Evolutionary conservation across 1,140 invertebrate genomes (phyloP), one percentile per base, ranked within the genome.

Genomic region (Cydia splendana): DNA sequence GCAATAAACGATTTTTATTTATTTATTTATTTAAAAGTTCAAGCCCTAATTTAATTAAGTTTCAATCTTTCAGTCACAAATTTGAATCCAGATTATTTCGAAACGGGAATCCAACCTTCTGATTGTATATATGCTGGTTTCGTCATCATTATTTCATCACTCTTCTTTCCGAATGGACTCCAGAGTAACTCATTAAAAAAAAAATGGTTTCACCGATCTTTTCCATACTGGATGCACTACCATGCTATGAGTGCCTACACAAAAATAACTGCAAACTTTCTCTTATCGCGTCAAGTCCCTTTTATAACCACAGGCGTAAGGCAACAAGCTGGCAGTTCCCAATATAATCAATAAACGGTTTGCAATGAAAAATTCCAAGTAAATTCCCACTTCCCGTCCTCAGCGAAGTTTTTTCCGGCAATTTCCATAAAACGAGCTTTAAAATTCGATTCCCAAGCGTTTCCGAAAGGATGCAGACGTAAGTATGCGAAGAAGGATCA

Each of bases 381-480:
- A 69, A 69, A 69, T 38, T 69, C 15, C 30, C 65, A 69, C 65
- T 69, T 69, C 65, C 65, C n/a, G n/a, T 69, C 30, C 65, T 38
- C 15, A n/a, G 28, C 13, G 13, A 13, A 34, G 65, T 69, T 69
- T 69, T 69, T 69, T 69, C 65, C 65, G 65, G 65, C 65, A 69
- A 69, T 69, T 69, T 34, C 65, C 65, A 69, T 69, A 69, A 69
- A 69, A 69, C 65, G 65, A 7, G 65, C 65, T 69, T 38, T 69
- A 69, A 69, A 69, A 69, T 69, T 69, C 15, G 65, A 69, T 69
- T 69, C 65, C 65, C 65, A n/a, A 34, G 65, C 30, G 65, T n/a
- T 69, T 69, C 65, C 65, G 65, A 30, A 34, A 30, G 65, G 18
- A 28, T 28, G 65, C 65, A 65, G 65, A 69, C 28, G 2, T 2